These are phyloP conservation scores for Adela reaumurella DNA, from an alignment of 2,888 invertebrate species.

Conservation along the genomic window DNA sequence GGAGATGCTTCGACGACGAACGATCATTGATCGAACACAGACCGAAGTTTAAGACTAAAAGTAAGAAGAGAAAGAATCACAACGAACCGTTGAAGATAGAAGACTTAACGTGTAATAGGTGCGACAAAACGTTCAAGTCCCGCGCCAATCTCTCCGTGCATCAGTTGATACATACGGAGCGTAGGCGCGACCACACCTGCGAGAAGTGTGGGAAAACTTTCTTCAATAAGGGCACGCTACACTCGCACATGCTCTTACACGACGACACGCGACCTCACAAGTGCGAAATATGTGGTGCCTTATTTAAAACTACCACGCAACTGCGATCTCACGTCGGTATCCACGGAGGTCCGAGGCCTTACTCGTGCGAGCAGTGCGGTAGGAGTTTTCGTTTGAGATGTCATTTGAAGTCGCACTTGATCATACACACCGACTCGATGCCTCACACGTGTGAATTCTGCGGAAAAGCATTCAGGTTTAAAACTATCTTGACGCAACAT, in stretches of 20 bases:
- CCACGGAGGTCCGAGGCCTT: constrained; percentile 42
- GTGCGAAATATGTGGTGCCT: constrained; percentile 41
- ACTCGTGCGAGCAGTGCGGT: constrained; percentile 42
- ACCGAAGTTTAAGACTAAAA: background rate
- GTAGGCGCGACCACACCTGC: constrained; percentile 39
- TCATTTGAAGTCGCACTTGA: constrained; percentile 68
- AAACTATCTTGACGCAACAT: constrained; percentile 72
- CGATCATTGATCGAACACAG: background rate
- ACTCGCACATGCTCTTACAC: constrained; percentile 41
- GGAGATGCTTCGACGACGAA: background rate
- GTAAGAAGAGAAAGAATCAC: background rate
- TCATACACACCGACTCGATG: constrained; percentile 76
- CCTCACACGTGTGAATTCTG: constrained; percentile 74
- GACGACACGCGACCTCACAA: constrained; percentile 37
- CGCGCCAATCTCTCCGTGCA: constrained; percentile 3
- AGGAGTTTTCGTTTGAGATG: constrained; percentile 60
- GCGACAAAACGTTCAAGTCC: background rate
- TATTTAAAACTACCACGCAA: constrained; percentile 43
- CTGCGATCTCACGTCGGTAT: constrained; percentile 39
- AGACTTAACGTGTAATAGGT: background rate
- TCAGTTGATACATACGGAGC: constrained; percentile 18
- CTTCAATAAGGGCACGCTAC: constrained; percentile 40
- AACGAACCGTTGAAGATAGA: background rate
- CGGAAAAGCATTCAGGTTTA: constrained; percentile 71
- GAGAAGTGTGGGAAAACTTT: constrained; percentile 46